A percentile compares a stretch with the other conserved stretches of the same genome.
These are phyloP conservation scores for Phenganax subtilis DNA, from an alignment of 92 coral and sea anemone genomes.

Conservation along the genomic window DNA sequence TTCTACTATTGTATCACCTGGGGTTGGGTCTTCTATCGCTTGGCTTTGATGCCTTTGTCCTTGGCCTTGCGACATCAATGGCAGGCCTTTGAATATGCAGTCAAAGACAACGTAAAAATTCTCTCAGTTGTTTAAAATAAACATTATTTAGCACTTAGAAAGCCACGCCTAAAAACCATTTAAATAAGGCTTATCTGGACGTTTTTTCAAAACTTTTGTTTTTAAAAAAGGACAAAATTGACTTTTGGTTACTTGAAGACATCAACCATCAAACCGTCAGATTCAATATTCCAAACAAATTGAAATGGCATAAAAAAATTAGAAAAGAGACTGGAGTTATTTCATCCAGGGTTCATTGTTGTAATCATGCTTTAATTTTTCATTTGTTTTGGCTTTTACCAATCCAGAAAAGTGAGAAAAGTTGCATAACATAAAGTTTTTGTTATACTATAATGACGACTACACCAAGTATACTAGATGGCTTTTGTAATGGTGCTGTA, in stretches of 20 bases:
- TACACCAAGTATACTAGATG: too few species aligned
- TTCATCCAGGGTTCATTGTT: too few species aligned
- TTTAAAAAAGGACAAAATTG: slow-evolving; percentile 5
- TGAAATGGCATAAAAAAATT: too few species aligned
- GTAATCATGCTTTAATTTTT: too few species aligned
- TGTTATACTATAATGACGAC: too few species aligned
- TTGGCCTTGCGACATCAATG: not conserved
- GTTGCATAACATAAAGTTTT: too few species aligned
- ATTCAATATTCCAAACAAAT: too few species aligned
- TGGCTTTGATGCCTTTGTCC: not conserved
- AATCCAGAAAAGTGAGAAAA: slow-evolving; percentile 1
- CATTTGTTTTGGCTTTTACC: too few species aligned
- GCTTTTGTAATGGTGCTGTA: too few species aligned
- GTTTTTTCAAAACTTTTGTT: not conserved
- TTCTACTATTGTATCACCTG: not conserved
- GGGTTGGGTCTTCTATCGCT: too few species aligned
- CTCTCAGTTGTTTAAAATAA: not conserved
- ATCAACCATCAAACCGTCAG: not conserved
- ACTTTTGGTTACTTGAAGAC: not conserved
- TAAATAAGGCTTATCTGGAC: not conserved
- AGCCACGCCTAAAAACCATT: not conserved
- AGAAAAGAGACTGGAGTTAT: too few species aligned
- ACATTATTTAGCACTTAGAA: not conserved
- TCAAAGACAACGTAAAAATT: not conserved
- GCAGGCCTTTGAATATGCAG: not conserved